A percentile compares a stretch with the other conserved stretches of the same genome.
Conservation (phyloP, 1,140 invertebrate species). For the Lucilia sericata region DNA sequence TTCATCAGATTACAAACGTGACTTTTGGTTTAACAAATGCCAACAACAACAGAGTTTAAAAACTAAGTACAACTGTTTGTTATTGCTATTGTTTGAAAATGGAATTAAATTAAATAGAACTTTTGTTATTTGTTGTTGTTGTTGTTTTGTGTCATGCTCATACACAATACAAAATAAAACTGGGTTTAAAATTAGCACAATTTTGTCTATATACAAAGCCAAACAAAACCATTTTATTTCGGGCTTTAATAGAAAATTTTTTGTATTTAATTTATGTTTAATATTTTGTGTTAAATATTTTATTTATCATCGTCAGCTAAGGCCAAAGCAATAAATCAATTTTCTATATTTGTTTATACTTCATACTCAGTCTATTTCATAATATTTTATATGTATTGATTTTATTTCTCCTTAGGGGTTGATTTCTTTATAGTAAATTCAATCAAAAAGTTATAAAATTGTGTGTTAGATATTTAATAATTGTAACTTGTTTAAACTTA, state of each 20-base stretch:
- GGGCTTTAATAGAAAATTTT: not conserved
- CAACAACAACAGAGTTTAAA: not conserved
- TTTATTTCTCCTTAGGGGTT: not conserved
- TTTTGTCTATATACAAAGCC: not conserved
- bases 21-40: not conserved
- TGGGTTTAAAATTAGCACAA: not conserved
- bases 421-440: not conserved
- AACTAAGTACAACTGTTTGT: too few species aligned
- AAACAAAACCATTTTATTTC: too few species aligned
- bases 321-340: not conserved
- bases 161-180: not conserved
- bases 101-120: constrained; percentile 1
- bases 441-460: too few species aligned
- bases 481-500: too few species aligned
- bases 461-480: too few species aligned
- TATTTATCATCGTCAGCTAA: too few species aligned
- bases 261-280: not conserved
- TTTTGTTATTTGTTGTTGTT: not conserved
- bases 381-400: not conserved
- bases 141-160: not conserved
- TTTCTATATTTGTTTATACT: not conserved
- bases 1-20: not conserved
- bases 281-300: not conserved
- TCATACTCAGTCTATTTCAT: not conserved
- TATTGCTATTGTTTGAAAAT: not conserved